Base-by-base conservation (phyloP, 2,888 invertebrate genomes). In the Serripes groenlandicus region DNA sequence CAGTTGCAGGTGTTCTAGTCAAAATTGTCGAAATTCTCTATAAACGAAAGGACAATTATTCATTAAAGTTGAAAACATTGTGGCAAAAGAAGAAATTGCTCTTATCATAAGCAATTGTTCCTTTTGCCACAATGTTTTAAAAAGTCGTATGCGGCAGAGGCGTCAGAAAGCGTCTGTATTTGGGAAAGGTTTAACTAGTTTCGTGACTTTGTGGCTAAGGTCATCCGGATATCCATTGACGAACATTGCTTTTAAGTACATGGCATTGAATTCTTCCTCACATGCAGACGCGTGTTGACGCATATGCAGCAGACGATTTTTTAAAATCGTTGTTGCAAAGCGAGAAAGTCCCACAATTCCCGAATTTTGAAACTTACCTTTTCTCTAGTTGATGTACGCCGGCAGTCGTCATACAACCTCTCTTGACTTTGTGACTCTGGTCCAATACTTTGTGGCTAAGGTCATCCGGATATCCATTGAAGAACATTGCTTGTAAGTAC, bases 401-500 rank as follows among this genome's bases (percentile, higher is more conserved):
- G 5, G 23, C 7, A 21, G 54, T 54, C n/a, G n/a, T 54, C n/a
- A n/a, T n/a, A n/a, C n/a, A n/a, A 11, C 54, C 9, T 21, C 9
- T 54, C 54, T n/a, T n/a, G 7, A 7, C 5, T 54, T 54, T 54
- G 11, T 54, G 5, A 23, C 5, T 4, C 54, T 7, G 18, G 11
- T 60, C 34, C 72, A 42, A 26, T 23, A 49, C 5, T 74, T 64
- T 52, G 32, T 74, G n/a, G 52, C 35, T 21, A 11, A 52, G 23
- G 34, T 58, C 1, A 54, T 78, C 35, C 26, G 71, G n/a, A 21
- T 71, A n/a, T 52, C 77, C 18, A 23, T 78, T 49, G 77, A 78
- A 49, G 77, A 78, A 37, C 52, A 78, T 71, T 72, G 71, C 54
- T 34, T 76, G 76, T 76, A 70, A 62, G 42, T 42, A 42, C 9